Evolutionary conservation across 2,797 vertebrate species (phyloP), one percentile per base, ranked within the genome.

Genomic region (Coranthus polyacanthus): DNA sequence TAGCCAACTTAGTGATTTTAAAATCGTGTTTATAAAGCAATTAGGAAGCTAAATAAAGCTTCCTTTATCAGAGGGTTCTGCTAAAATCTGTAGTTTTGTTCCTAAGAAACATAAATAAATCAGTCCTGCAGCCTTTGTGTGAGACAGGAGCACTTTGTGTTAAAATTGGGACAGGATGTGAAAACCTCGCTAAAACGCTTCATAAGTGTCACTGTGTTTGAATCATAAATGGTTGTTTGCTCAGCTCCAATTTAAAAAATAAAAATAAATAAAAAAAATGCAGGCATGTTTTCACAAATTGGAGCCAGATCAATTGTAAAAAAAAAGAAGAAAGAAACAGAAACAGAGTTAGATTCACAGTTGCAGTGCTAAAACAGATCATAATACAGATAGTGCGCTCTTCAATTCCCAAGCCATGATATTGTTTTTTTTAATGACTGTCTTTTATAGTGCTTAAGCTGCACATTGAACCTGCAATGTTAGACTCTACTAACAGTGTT

Each of bases 381-480:
- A 32, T 8, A 9, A 32, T 32, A 32, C 29, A 32, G 9, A 32
- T 32, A 9, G 29, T 24, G 36, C n/a, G 1, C 6, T 16, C 6
- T 29, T 32, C 8, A 51, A 3, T 26, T 12, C 24, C n/a, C n/a
- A 44, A 37, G 32, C 41, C 10, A 12, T 53, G 21, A 7, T n/a
- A 21, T 10, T 11, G 8, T 20, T 58, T 39, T 73, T 72, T 52
- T 46, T 68, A 56, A 60, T 69, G 51, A 52, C 41, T 58, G 10
- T 12, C 29, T 60, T 11, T 39, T 46, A 24, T 11, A 2, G 18
- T 55, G 13, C 38, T 68, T 59, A 18, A 62, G 54, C 17, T 43
- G 57, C 68, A 51, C 16, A 52, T 24, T 66, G 53, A 53, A 79
- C 70, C 37, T 60, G 68, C 17, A 56, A 12, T 29, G 15, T 61